phyloP scores from a whole-genome alignment of 2,113 vertebrate species.

The Boleophthalmus pectinirostris region DNA sequence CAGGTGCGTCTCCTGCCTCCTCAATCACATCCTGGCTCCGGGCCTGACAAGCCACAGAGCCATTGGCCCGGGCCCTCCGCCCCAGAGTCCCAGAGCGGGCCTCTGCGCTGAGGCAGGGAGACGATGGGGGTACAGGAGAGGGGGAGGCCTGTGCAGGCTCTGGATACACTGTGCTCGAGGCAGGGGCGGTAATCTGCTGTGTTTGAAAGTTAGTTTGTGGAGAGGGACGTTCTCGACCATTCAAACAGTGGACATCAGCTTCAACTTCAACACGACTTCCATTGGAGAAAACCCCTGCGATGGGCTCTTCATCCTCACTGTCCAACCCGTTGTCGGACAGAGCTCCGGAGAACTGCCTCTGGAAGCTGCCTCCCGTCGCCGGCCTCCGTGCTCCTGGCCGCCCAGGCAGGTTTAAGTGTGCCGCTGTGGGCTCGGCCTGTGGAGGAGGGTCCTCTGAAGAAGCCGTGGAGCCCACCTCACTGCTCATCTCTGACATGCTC shows the following conservation, averaged over 20 bases:
- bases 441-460: constrained; percentile 90
- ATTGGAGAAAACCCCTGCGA: constrained; percentile 93
- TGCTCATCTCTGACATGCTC: constrained; percentile 98
- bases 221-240: constrained; percentile 38
- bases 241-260: constrained; percentile 90
- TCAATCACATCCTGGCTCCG: constrained; percentile 94
- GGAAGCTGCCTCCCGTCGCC: constrained; percentile 80
- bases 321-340: constrained; percentile 96
- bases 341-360: constrained; percentile 94
- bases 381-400: constrained; percentile 52
- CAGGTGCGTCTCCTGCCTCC: constrained; percentile 85
- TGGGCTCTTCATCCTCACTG: constrained; percentile 95
- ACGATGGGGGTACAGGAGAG: constrained; percentile 23
- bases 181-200: constrained; percentile 10
- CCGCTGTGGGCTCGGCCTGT: constrained; percentile 65
- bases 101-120: constrained; percentile 60
- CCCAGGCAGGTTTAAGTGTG: constrained; percentile 78
- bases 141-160: constrained; percentile 25
- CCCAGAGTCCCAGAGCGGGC: constrained; percentile 80
- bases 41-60: constrained; percentile 89
- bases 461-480: constrained; percentile 95
- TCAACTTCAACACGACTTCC: constrained; percentile 95
- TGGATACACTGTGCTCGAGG: neutral
- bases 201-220: constrained; percentile 36
- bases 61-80: constrained; percentile 84